Percentiles rank a stretch among this genome's conserved stretches.
Evolutionary conservation across 2,113 vertebrate species (phyloP).

Genomic region (Heptranchias perlo): DNA sequence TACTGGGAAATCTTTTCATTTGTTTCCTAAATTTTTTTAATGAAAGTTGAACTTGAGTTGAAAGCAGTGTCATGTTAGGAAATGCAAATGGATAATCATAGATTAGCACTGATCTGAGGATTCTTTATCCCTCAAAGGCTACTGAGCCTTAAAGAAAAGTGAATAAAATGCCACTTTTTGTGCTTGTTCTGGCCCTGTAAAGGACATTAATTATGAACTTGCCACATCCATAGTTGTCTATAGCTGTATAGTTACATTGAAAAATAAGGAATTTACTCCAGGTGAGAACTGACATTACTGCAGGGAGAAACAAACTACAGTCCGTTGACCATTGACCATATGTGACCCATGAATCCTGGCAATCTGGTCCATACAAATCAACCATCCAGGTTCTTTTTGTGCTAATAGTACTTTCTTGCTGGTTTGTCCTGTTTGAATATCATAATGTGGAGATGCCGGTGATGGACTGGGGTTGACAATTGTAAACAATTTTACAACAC

Average conservation of each 20-base stretch:
- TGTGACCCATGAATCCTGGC: neutral
- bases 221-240: neutral
- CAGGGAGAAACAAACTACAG: neutral
- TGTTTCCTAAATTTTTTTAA: neutral
- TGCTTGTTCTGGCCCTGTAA: neutral
- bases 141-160: neutral
- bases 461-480: too few relatives aligned
- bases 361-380: neutral
- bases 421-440: neutral
- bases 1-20: neutral
- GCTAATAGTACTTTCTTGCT: neutral
- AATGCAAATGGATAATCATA: neutral
- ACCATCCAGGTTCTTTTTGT: neutral
- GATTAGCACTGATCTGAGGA: neutral
- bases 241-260: neutral
- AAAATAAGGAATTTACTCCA: neutral
- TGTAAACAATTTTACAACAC: too few relatives aligned
- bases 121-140: neutral
- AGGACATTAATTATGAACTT: neutral
- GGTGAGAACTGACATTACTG: neutral
- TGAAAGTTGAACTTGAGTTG: neutral
- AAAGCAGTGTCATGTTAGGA: neutral
- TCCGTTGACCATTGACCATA: neutral
- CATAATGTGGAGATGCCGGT: too few relatives aligned
- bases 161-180: neutral